A percentile compares a stretch with the other conserved stretches of the same genome.
phyloP scores from a whole-genome alignment of 2,888 invertebrate genomes.

The Eupeodes luniger region DNA sequence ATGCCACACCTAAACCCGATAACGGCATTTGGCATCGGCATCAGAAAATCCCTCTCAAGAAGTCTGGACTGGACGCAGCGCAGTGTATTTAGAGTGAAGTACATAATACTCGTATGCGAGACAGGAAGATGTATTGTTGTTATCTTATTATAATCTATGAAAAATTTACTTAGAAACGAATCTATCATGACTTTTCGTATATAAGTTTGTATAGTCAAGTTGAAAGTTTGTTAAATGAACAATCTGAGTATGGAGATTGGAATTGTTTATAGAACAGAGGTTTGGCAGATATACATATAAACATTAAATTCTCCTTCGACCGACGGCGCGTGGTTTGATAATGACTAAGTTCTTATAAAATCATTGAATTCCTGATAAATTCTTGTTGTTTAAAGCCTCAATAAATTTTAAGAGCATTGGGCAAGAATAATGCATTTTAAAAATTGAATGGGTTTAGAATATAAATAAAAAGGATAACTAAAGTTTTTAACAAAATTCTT shows the following conservation, averaged over 20 bases:
- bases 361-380: no score
- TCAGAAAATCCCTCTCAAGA: slow-evolving; percentile 19
- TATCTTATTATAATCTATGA: slow-evolving; percentile 4
- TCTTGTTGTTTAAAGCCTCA: no score
- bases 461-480: no score
- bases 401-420: no score
- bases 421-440: no score
- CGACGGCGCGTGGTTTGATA: no score
- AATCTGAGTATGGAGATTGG: background rate
- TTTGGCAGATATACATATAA: no score
- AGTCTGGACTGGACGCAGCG: slow-evolving; percentile 10
- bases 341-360: no score
- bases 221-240: background rate
- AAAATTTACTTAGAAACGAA: background rate
- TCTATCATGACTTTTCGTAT: background rate
- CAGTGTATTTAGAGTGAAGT: background rate
- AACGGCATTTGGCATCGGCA: background rate
- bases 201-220: background rate
- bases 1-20: slow-evolving; percentile 21
- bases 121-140: slow-evolving; percentile 28
- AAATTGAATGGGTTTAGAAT: no score
- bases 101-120: background rate
- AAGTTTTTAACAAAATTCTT: no score
- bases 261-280: background rate
- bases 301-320: no score